Evolutionary conservation across 2,113 vertebrate genomes (phyloP).

Genomic region (Scortum barcoo): DNA sequence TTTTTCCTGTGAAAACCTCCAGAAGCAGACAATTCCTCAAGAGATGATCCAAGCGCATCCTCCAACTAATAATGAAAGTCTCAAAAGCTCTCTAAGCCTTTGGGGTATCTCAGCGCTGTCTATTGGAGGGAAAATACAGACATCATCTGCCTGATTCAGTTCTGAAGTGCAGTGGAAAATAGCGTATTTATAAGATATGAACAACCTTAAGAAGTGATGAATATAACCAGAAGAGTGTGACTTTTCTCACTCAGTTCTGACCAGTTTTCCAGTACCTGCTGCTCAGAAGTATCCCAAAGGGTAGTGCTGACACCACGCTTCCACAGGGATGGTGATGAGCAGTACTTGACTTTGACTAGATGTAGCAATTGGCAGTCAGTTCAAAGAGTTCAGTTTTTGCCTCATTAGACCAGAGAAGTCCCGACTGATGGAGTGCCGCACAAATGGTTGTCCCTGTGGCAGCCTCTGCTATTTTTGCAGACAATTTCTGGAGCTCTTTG

Average conservation of each 20-base stretch:
- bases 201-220: constrained; percentile 9
- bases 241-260: constrained; percentile 24
- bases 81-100: constrained; percentile 25
- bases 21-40: constrained; percentile 30
- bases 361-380: constrained; percentile 38
- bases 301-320: constrained; percentile 20
- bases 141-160: constrained; percentile 7
- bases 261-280: constrained; percentile 28
- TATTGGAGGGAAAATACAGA: constrained; percentile 30
- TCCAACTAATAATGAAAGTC: constrained; percentile 30
- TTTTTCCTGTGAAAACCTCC: constrained; percentile 21
- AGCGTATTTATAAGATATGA: constrained; percentile 26
- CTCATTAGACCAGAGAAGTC: constrained; percentile 54
- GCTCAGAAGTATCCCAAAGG: constrained; percentile 40
- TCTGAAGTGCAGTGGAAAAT: not conserved
- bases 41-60: constrained; percentile 47
- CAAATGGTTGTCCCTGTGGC: constrained; percentile 35
- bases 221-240: not conserved
- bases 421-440: constrained; percentile 49
- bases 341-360: constrained; percentile 48
- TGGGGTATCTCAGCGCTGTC: not conserved
- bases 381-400: constrained; percentile 44
- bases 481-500: constrained; percentile 33
- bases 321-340: constrained; percentile 30
- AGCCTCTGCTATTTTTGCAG: constrained; percentile 38